Evolutionary conservation across 2,888 invertebrate genomes (phyloP), one percentile per base, ranked within the genome.

Genomic region (Ganaspis brasiliensis): DNA sequence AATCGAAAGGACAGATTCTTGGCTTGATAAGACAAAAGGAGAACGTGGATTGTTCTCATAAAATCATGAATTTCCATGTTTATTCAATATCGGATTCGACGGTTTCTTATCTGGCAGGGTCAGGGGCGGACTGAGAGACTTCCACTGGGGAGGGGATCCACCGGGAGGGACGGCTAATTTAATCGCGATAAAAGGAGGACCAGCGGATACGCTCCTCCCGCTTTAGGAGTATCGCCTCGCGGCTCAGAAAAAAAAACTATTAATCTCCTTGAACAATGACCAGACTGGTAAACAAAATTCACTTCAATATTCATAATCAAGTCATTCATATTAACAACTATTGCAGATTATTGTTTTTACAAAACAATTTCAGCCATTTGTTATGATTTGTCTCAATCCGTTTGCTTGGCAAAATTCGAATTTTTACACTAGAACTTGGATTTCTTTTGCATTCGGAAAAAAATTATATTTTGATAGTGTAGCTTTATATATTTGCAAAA

Each of bases 51-150:
- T 75, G 86, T 83, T 84, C 84, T 88, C 89, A 81, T 90, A 89
- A 91, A 90, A 91, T 91, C 88, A 90, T 88, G 88, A 87, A 89
- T 90, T 89, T 90, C 87, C 86, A 91, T 91, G 90, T 90, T 89
- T 90, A 91, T 91, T 91, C 91, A 91, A 91, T 91, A 91, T 89
- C 81, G 79, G 79, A 45, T 78, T 76, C 16, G 52, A 52, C 16
- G 52, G 52, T 73, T 82, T 76, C 80, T 78, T 80, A 81, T 79
- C 81, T 52, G 55, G 45, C 56, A 73, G 82, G 79, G 80, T 85
- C 82, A 81, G 80, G 76, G 82, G 74, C 79, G 77, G 81, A 77
- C 74, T 61, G 77, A 67, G 78, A 73, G 78, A 73, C 70, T 80
- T 73, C 57, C 56, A 21, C 55, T 74, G 74, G 74, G 56, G 74